Percentiles rank a stretch among this genome's conserved stretches.
Conservation (phyloP, 2,888 invertebrate genomes). For the Orthosia incerta region DNA sequence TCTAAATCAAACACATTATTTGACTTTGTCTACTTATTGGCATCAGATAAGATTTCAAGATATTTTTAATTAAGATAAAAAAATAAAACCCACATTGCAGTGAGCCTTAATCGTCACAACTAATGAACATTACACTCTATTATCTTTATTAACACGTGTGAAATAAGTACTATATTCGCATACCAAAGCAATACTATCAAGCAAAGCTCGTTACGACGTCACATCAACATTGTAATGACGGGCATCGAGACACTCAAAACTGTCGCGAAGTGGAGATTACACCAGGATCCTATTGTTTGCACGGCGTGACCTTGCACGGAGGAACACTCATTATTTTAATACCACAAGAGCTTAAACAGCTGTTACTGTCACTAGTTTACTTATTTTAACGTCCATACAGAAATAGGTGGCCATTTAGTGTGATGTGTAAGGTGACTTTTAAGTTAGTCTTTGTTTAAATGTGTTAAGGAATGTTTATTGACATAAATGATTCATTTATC, state of each 20-base stretch:
- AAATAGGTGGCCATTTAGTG: conserved; percentile 5
- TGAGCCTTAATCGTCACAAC: too few relatives aligned
- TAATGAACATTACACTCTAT: too few relatives aligned
- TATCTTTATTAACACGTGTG: too few relatives aligned
- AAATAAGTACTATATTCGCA: neutral
- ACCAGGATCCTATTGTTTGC: conserved; percentile 77
- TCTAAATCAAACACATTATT: too few relatives aligned
- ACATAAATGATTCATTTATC: neutral
- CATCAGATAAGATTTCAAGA: too few relatives aligned
- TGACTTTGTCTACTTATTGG: too few relatives aligned
- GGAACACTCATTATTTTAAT: conserved; percentile 74
- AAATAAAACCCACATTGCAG: too few relatives aligned
- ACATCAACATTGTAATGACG: conserved; percentile 70
- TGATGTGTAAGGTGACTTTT: conserved; percentile 45
- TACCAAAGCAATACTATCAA: neutral
- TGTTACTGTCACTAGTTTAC: conserved; percentile 57
- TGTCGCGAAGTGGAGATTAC: conserved; percentile 74
- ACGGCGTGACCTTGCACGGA: conserved; percentile 78
- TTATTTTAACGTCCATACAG: conserved; percentile 41
- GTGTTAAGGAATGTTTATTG: conserved; percentile 3
- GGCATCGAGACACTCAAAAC: conserved; percentile 72
- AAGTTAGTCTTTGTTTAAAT: neutral
- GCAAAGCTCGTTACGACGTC: conserved; percentile 47
- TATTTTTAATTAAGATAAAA: too few relatives aligned
- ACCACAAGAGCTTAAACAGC: conserved; percentile 54